Evolutionary conservation across 2,888 invertebrate genomes (phyloP).

Genomic region (Dicyrtomina minuta): DNA sequence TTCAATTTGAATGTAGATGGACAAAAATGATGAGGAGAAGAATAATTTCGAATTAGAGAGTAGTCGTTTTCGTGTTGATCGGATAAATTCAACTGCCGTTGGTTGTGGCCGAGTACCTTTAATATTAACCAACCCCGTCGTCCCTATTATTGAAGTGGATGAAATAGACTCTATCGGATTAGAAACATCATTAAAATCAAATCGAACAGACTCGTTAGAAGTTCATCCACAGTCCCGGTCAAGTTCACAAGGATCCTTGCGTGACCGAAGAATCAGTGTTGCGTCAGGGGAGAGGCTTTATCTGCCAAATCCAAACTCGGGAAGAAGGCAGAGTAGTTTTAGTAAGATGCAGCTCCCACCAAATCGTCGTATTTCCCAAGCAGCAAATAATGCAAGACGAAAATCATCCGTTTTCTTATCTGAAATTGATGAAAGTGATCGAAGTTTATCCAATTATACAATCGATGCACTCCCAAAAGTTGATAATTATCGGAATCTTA

Average conservation of each 20-base stretch:
- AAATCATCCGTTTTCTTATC: slow-evolving; percentile 23
- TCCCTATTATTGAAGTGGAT: slow-evolving; percentile 7
- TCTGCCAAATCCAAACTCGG: too few relatives aligned
- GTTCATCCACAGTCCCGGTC: too few relatives aligned
- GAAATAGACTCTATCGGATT: neutral
- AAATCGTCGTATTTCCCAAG: too few relatives aligned
- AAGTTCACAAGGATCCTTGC: too few relatives aligned
- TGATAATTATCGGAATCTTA: slow-evolving; percentile 77
- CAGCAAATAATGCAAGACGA: neutral
- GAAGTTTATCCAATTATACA: slow-evolving; percentile 56
- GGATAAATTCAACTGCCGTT: slow-evolving; percentile 47
- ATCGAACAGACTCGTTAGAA: too few relatives aligned
- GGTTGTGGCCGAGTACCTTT: slow-evolving; percentile 42
- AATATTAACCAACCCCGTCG: neutral
- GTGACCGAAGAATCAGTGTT: too few relatives aligned
- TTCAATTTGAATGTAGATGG: slow-evolving; percentile 13
- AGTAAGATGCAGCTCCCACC: too few relatives aligned
- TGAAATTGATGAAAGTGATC: slow-evolving; percentile 36
- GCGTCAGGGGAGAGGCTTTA: too few relatives aligned
- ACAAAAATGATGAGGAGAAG: neutral
- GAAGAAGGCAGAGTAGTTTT: too few relatives aligned
- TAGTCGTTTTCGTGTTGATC: slow-evolving; percentile 49
- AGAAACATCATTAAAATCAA: too few relatives aligned
- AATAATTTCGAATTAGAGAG: neutral
- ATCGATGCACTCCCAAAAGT: slow-evolving; percentile 77